A percentile compares a stretch with the other conserved stretches of the same genome.
phyloP scores from a whole-genome alignment of 2,888 invertebrate genomes.

The Stictocephala bisonia region DNA sequence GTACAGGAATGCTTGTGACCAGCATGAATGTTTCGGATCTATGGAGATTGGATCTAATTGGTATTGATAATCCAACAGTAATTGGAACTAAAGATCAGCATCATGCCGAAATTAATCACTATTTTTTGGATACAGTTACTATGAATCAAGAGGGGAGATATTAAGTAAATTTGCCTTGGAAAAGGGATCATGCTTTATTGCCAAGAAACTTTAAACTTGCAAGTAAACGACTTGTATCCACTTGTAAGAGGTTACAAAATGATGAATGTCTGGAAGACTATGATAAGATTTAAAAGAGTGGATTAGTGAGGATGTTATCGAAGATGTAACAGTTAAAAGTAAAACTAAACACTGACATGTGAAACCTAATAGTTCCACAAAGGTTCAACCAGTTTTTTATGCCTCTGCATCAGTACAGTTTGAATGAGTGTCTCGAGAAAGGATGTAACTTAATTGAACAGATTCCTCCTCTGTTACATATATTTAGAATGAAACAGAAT shows the following conservation, averaged over 20 bases:
- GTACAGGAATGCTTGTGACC: not conserved
- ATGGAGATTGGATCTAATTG: not conserved
- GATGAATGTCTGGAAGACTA: slow-evolving; percentile 51
- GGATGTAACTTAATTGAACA: slow-evolving; percentile 53
- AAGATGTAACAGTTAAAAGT: no score
- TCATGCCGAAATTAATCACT: not conserved
- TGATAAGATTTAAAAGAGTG: no score
- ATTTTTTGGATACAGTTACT: slow-evolving; percentile 56
- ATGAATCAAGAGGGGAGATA: slow-evolving; percentile 59
- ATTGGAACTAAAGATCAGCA: not conserved
- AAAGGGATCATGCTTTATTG: slow-evolving; percentile 60
- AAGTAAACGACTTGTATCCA: slow-evolving; percentile 56
- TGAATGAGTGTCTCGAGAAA: slow-evolving; percentile 57
- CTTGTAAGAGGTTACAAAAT: slow-evolving; percentile 55
- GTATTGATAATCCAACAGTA: not conserved
- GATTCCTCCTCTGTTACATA: slow-evolving; percentile 48
- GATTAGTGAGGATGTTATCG: no score
- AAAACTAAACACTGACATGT: slow-evolving; percentile 48
- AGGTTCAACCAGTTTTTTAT: slow-evolving; percentile 54
- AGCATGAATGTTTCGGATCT: not conserved
- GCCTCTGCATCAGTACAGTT: slow-evolving; percentile 51
- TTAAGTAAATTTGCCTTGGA: slow-evolving; percentile 61
- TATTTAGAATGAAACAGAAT: slow-evolving; percentile 47
- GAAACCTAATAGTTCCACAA: slow-evolving; percentile 50
- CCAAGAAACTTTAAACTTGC: slow-evolving; percentile 57